Percentiles rank a stretch among this genome's conserved stretches.
Evolutionary conservation across 2,797 vertebrate genomes (phyloP).

Genomic region (Sebastes flavidus): DNA sequence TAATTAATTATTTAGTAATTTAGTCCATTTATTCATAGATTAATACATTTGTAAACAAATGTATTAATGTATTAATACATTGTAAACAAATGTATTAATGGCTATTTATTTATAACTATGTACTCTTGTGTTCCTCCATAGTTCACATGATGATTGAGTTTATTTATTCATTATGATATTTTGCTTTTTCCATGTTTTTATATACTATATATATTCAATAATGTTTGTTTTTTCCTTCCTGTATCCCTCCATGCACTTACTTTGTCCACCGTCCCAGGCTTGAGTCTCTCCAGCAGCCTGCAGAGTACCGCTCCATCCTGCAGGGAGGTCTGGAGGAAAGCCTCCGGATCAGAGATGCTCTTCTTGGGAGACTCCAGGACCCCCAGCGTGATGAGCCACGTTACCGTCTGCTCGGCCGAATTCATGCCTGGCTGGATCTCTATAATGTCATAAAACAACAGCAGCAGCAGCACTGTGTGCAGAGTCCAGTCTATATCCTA

Average conservation of each 20-base stretch:
- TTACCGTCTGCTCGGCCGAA: conserved; percentile 95
- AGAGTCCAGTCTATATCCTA: not conserved
- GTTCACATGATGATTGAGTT: not conserved
- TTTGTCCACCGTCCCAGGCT: conserved; percentile 91
- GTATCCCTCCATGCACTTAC: conserved; percentile 70
- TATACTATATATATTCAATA: no score
- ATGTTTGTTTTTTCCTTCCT: not conserved
- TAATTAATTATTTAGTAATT: rapidly evolving
- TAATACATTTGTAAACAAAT: no score
- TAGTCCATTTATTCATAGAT: no score
- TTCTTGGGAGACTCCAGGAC: conserved; percentile 97
- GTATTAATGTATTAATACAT: no score
- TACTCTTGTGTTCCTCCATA: no score
- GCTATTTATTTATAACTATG: no score
- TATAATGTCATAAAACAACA: conserved; percentile 1
- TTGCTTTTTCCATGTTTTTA: not conserved
- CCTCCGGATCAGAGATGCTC: conserved; percentile 92
- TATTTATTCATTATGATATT: not conserved
- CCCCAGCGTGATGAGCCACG: conserved; percentile 95
- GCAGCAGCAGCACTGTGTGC: not conserved
- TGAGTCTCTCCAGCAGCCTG: conserved; percentile 90
- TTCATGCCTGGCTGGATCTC: conserved; percentile 77
- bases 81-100: no score
- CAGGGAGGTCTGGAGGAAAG: conserved; percentile 88
- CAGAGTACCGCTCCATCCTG: conserved; percentile 94